Evolutionary conservation across 1,140 invertebrate species (phyloP), one percentile per base, ranked within the genome.

Genomic region (Popillia japonica): DNA sequence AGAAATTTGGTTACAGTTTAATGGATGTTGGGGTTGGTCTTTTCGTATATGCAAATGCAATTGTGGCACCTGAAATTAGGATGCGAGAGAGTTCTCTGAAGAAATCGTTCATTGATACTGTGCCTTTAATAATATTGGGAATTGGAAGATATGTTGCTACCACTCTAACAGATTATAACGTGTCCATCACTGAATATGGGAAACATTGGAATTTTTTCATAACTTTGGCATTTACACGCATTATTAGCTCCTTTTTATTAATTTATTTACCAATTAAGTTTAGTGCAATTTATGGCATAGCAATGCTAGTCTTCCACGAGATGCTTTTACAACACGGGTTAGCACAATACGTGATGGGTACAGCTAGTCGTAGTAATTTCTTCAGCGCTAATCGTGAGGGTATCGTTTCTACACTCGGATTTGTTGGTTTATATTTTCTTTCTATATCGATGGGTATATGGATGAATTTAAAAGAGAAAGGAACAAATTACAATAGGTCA

Each of bases 191-290:
- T 6, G 98, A 99, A 85, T 99, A 99, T 89, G 98, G 98, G 3
- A 89, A 94, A 6, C 97, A 99, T 87, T 98, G 97, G 96, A 99
- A 99, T 87, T 99, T 99, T 85, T 99, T 99, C 85, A 92, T 98
- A 78, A 98, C 96, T 0, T 86, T 99, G 44, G 95, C 94, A 27
- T 87, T 93, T 61, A 93, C 96, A 6, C 97, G 96, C 90, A 84
- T 97, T 0, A 83, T 95, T 22, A 91, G 91, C 23, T 90, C 90
- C 34, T 79, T 92, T 41, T 81, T 94, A 34, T 86, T 92, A 14
- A 87, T 85, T 55, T 85, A 89, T 22, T 81, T 91, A 64, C 84
- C 82, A 68, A 85, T 88, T 6, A 87, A 84, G 75, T 77, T 78
- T 44, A 85, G 89, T 20, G 80, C 89, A 81, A 85, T 88, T 79